A percentile compares a stretch with the other conserved stretches of the same genome.
Evolutionary conservation across 1,140 invertebrate genomes (phyloP).

Genomic region (Aphelenchoides fujianensis): DNA sequence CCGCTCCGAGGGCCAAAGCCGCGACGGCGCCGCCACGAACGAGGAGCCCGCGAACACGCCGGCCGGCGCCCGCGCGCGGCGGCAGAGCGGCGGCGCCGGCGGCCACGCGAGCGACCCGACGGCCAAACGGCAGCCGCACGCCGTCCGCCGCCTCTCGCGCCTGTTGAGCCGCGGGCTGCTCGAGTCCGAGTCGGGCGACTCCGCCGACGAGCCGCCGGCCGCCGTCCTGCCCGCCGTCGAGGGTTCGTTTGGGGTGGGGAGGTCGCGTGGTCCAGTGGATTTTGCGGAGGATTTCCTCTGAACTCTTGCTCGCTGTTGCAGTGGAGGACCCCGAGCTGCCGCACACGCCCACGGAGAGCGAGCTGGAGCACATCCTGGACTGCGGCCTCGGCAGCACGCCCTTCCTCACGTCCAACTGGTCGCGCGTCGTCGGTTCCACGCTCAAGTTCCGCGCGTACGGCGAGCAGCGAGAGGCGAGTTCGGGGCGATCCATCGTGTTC

Average conservation of each 20-base stretch:
- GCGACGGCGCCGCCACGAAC: background rate
- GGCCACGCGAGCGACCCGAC: constrained; percentile 9
- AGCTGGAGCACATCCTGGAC: constrained; percentile 18
- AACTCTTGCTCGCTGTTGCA: background rate
- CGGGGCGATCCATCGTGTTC: constrained; percentile 2
- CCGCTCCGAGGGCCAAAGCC: constrained; percentile 13
- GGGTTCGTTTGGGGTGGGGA: background rate
- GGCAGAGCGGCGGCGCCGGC: background rate
- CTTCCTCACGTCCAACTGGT: constrained; percentile 33
- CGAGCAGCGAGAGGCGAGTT: constrained; percentile 25
- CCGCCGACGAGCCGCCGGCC: background rate
- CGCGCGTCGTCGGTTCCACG: constrained; percentile 17
- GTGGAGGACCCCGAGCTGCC: constrained; percentile 24
- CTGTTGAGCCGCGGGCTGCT: constrained; percentile 14
- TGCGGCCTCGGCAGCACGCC: constrained; percentile 7
- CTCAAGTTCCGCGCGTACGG: constrained; percentile 14
- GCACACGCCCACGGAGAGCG: constrained; percentile 21
- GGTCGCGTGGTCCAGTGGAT: constrained; percentile 10
- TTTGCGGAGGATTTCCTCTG: background rate
- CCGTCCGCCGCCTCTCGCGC: constrained; percentile 18
- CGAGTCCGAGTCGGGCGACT: constrained; percentile 15
- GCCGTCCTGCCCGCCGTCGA: constrained; percentile 2
- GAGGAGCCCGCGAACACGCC: constrained; percentile 17
- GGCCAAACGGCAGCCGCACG: background rate
- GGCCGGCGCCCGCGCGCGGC: background rate